Evolutionary conservation across 2,888 invertebrate genomes (phyloP), one percentile per base, ranked within the genome.

Genomic region (Boloria selene): DNA sequence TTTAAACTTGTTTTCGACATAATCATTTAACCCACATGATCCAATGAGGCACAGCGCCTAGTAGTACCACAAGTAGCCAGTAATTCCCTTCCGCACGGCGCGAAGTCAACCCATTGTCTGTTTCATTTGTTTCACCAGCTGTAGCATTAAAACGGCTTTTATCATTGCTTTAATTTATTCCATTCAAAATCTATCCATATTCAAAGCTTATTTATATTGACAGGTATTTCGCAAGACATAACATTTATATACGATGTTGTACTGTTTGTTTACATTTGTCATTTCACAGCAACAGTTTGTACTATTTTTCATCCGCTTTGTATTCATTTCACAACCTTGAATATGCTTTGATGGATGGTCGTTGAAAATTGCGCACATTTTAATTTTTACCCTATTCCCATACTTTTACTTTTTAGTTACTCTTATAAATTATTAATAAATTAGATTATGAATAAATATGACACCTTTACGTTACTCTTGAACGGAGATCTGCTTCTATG

Each of bases 31-130:
- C 16, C 17, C 26, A 38, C 10, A 44, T 47, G 45, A 16, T 49
- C 14, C 59, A 38, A 59, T 38, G 17, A 17, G 16, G 59, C 49
- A 49, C 47, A 59, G 31, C 16, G 31, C 31, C n/a, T 59, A 68
- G 38, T 67, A 59, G 58, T 65, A 64, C 63, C 68, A 69, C 61
- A 49, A 59, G 55, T 61, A 60, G 52, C 49, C 61, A 65, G 60
- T n/a, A n/a, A n/a, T 73, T 86, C 85, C 79, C 72, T 74, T 79
- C 82, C 81, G 76, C 82, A 82, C 86, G 88, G 79, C 88, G 81
- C 81, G 75, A 90, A 90, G 91, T 90, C 90, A 79, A 90, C 91
- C 91, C 91, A 90, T 90, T 89, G 89, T 86, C 85, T 79, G 70
- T 76, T 83, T 79, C 75, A 75, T 76, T 77, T 79, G 76, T 78